A percentile compares a stretch with the other conserved stretches of the same genome.
Evolutionary conservation across 2,113 vertebrate species (phyloP).

Genomic region (Ictalurus punctatus): DNA sequence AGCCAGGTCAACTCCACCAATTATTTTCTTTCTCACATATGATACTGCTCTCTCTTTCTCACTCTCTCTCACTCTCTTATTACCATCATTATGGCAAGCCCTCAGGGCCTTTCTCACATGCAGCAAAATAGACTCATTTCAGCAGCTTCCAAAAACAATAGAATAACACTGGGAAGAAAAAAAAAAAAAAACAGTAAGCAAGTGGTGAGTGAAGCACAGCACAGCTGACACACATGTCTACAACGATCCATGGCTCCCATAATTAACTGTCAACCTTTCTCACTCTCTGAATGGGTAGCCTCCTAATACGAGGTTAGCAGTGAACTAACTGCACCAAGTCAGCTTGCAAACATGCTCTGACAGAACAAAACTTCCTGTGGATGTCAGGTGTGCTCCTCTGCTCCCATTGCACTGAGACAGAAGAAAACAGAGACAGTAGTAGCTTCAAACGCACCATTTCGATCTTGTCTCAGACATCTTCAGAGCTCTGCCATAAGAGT

Average conservation of each 20-base stretch:
- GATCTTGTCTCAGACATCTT: conserved; percentile 18
- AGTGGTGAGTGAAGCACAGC: conserved; percentile 61
- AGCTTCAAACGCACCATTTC: conserved; percentile 25
- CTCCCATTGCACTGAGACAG: conserved; percentile 44
- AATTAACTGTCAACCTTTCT: conserved; percentile 75
- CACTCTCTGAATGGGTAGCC: conserved; percentile 59
- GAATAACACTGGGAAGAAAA: conserved; percentile 53
- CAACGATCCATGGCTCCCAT: conserved; percentile 70
- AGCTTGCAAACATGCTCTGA: conserved; percentile 53
- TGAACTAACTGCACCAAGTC: conserved; percentile 69
- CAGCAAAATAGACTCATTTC: conserved; percentile 57
- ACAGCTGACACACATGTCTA: conserved; percentile 63
- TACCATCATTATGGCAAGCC: conserved; percentile 73
- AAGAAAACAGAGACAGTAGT: conserved; percentile 27
- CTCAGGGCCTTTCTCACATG: conserved; percentile 64
- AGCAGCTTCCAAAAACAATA: conserved; percentile 66
- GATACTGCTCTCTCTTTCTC: conserved; percentile 20
- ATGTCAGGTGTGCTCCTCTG: conserved; percentile 52
- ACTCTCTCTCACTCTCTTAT: conserved; percentile 57
- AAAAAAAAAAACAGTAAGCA: conserved; percentile 64
- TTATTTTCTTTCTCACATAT: conserved; percentile 61
- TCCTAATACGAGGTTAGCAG: conserved; percentile 65
- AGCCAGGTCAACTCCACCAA: conserved; percentile 68
- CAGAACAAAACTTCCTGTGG: conserved; percentile 62
- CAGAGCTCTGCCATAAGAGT: conserved; percentile 25